A percentile compares a stretch with the other conserved stretches of the same genome.
phyloP scores from a whole-genome alignment of 2,888 invertebrate genomes.

The Schizotus pectinicornis region DNA sequence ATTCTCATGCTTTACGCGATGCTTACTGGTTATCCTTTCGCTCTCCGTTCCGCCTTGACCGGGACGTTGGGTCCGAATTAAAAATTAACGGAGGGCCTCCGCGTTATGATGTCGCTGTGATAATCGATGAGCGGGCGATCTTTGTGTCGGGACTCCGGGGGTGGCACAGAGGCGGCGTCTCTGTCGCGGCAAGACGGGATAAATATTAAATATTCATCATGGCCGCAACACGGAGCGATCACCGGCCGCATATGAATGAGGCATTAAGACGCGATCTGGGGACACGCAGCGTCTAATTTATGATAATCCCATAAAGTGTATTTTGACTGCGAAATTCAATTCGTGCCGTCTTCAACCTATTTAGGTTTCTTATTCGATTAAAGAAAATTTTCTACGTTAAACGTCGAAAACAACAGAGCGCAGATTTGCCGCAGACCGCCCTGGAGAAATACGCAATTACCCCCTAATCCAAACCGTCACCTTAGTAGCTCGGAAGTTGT shows the following conservation, averaged over 20 bases:
- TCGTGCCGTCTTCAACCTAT: slow-evolving; percentile 35
- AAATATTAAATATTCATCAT: slow-evolving; percentile 54
- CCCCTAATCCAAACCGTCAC: no score
- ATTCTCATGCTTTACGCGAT: slow-evolving; percentile 30
- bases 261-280: slow-evolving; percentile 47
- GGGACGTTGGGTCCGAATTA: not conserved
- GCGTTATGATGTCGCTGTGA: slow-evolving; percentile 14
- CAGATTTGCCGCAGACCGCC: slow-evolving; percentile 10
- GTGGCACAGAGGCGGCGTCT: slow-evolving; percentile 20
- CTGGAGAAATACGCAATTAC: no score
- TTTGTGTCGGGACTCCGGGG: slow-evolving; percentile 9
- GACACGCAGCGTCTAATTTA: slow-evolving; percentile 50
- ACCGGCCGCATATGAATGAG: slow-evolving; percentile 54
- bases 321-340: slow-evolving; percentile 49
- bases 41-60: not conserved
- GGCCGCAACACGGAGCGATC: slow-evolving; percentile 49
- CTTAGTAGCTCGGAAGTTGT: no score
- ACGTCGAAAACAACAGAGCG: slow-evolving; percentile 19
- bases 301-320: slow-evolving; percentile 53
- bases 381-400: slow-evolving; percentile 25
- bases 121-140: slow-evolving; percentile 29
- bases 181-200: slow-evolving; percentile 34
- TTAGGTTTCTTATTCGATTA: slow-evolving; percentile 32
- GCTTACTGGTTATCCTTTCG: slow-evolving; percentile 24
- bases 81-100: not conserved